Percentiles rank a stretch among this genome's conserved stretches.
Evolutionary conservation across 2,888 invertebrate genomes (phyloP).

Genomic region (Anoplius nigerrimus): DNA sequence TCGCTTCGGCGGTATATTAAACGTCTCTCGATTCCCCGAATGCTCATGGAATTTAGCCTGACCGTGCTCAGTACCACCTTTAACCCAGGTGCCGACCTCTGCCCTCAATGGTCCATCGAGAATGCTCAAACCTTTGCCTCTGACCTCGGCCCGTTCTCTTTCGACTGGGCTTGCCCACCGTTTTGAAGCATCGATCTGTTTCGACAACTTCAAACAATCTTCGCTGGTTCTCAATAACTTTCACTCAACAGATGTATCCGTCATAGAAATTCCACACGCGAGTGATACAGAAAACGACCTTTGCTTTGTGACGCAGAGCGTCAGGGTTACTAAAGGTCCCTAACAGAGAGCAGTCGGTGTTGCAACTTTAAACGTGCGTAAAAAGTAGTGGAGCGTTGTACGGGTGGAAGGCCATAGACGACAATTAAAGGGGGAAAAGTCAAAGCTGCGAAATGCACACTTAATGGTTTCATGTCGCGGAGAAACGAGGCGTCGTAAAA

Average conservation of each 20-base stretch:
- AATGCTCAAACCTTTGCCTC: conserved; percentile 34
- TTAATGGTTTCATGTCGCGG: too few species aligned
- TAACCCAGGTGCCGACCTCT: conserved; percentile 37
- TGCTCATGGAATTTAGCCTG: conserved; percentile 52
- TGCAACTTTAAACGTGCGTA: too few species aligned
- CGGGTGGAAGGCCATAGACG: too few species aligned
- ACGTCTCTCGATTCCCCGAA: conserved; percentile 60
- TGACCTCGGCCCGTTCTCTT: conserved; percentile 21
- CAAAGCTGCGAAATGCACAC: too few species aligned
- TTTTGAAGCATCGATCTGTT: conserved; percentile 9
- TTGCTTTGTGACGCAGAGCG: too few species aligned
- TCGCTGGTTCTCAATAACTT: conserved; percentile 1
- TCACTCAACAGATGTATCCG: neutral
- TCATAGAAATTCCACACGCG: too few species aligned
- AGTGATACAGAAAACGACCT: too few species aligned
- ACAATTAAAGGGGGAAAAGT: too few species aligned
- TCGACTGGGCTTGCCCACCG: conserved; percentile 8
- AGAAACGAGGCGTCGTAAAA: too few species aligned
- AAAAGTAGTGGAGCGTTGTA: too few species aligned
- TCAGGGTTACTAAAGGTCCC: too few species aligned
- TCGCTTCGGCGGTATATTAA: conserved; percentile 55
- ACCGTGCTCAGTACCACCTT: conserved; percentile 35
- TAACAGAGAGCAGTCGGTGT: too few species aligned
- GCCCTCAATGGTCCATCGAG: conserved; percentile 34
- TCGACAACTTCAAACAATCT: conserved; percentile 13